Base-by-base conservation (phyloP, 2,888 invertebrate species). In the Plagodis pulveraria region DNA sequence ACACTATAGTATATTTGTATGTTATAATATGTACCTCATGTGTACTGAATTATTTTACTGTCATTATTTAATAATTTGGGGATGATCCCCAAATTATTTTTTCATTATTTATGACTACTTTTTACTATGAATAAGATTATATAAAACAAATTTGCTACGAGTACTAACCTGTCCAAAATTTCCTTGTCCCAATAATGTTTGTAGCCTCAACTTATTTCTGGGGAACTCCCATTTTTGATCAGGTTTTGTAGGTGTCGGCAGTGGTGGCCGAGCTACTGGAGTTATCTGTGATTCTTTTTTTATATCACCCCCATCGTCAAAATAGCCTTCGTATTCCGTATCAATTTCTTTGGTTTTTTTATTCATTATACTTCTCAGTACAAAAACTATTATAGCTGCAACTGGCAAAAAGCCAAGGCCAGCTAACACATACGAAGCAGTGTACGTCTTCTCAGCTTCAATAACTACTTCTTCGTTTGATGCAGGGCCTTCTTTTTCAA, bases 141-240 rank as follows among this genome's bases (percentile, higher is more conserved):
- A 22, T 22, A 22, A 22, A 22, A 4, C 22, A 22, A 22, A 22
- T 22, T 47, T 49, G 36, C 38, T 46, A 34, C 33, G 5, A 7
- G 36, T 42, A 64, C 71, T 72, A 75, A 95, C 95, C 94, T 95
- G 96, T 33, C 97, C 97, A 81, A 97, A 97, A 84, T 97, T 96
- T 40, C 97, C 97, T 86, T 97, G 96, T 6, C 97, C 97, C 34
- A 97, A 87, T 52, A 97, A 93, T 22, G 96, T 96, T 76, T 96
- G 96, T 56, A 97, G 88, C 44, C 96, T 93, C 48, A 97, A 91
- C 73, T 96, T 96, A 65, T 95, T 95, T 66, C 97, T 93, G 0
- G 97, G 96, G 77, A 97, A 97, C 80, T 97, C 97, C 94, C 96
- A 96, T 74, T 94, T 93, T 50, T 93, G 93, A 68, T 94, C 94